These are phyloP conservation scores for Acrocephalus scirpaceus DNA, from an alignment of 2,797 vertebrate species.

Conservation along the genomic window DNA sequence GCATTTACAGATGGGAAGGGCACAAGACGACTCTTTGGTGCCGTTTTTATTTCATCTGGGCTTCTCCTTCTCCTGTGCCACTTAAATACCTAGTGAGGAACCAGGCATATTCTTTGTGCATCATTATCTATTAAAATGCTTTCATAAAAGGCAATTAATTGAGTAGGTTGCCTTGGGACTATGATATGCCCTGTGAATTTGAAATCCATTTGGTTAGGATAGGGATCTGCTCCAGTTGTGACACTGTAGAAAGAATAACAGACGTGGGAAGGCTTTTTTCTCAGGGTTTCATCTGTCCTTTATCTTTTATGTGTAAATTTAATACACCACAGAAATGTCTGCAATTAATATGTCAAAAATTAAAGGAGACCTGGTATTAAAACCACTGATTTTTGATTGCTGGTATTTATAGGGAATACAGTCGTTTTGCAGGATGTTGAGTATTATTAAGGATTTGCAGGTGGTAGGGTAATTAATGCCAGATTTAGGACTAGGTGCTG, in stretches of 20 bases:
- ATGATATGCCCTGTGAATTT: constrained; percentile 8
- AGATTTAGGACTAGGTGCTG: background rate
- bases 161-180: constrained; percentile 6
- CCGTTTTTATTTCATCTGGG: background rate
- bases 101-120: background rate
- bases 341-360: background rate
- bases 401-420: background rate
- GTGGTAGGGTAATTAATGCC: background rate
- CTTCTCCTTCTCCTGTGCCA: background rate
- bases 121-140: constrained; percentile 31
- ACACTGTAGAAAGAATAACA: background rate
- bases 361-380: background rate
- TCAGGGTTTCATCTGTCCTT: background rate
- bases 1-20: constrained; percentile 49
- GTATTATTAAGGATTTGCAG: background rate
- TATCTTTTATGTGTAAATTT: constrained; percentile 32
- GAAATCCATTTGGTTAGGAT: background rate
- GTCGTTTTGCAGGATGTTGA: background rate
- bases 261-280: constrained; percentile 41
- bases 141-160: constrained; percentile 7
- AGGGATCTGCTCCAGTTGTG: constrained; percentile 36
- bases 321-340: background rate
- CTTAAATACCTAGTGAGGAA: constrained; percentile 8
- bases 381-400: background rate
- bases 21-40: constrained; percentile 29